Evolutionary conservation across 2,888 invertebrate genomes (phyloP), one percentile per base, ranked within the genome.

Genomic region (Ctenicera cuprea): DNA sequence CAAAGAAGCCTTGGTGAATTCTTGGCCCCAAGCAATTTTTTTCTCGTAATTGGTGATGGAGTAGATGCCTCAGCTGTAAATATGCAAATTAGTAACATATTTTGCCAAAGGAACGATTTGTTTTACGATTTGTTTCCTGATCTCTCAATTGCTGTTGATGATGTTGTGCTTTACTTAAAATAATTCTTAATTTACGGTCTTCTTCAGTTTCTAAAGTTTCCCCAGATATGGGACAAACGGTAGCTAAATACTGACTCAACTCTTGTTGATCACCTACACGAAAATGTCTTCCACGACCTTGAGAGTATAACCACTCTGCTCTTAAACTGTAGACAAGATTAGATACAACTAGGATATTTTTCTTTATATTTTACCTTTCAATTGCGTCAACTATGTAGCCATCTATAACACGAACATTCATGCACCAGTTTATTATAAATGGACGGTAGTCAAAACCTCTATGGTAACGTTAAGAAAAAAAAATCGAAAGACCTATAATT

Each of bases 261-360:
- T 93, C 92, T 12, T 90, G 88, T 81, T 97, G 97, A 83, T 97
- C 95, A 0, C 97, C 97, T 14, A 93, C 88, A 69, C 94, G 92
- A 88, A 94, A 97, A 85, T 96, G 94, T 73, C 97, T 90, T 0
- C 97, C 97, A 81, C 95, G 92, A 54, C 97, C 97, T 89, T 97
- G 97, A 77, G 97, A 97, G 87, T 97, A 97, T 71, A 97, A 88
- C 97, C 97, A 98, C 86, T 97, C 97, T 0, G 97, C 97, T 88
- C 95, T 95, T 79, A 97, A 89, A 85, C 97, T 96, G 86, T 70
- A 52, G 16, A 48, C 22, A 48, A 3, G 18, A 30, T 30, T 30
- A 14, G 52, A 30, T 20, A 3, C 1, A 54, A n/a, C 3, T n/a
- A n/a, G n/a, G n/a, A 33, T 8, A 2, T 26, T 20, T 16, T 33